Conservation (phyloP, 1,140 invertebrate genomes). For the Drosophila setifemur region DNA sequence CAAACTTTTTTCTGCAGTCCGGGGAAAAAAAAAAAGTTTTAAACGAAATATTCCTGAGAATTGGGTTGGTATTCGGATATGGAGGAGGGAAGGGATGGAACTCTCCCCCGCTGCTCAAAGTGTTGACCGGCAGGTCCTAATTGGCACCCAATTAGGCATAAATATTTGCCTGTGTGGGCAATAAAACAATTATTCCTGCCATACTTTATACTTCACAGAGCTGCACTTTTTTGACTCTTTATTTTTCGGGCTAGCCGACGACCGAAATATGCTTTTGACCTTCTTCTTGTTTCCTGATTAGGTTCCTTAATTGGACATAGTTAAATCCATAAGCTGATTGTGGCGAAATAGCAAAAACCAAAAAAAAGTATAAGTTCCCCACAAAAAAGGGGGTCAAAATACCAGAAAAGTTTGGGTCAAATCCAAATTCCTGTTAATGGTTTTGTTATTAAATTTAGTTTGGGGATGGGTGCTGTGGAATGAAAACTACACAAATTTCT, state of each 20-base stretch:
- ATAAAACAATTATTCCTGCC: conserved; percentile 45
- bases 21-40: conserved; percentile 32
- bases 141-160: conserved; percentile 55
- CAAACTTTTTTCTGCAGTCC: conserved; percentile 34
- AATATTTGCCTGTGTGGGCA: conserved; percentile 48
- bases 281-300: conserved; percentile 21
- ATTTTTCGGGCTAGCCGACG: neutral
- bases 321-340: conserved; percentile 47
- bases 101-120: too few species aligned
- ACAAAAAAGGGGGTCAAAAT: conserved; percentile 3
- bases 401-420: neutral
- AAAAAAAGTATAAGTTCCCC: conserved; percentile 5
- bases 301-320: conserved; percentile 44
- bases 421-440: neutral
- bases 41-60: conserved; percentile 20
- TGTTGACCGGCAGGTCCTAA: conserved; percentile 38
- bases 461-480: too few species aligned
- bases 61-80: neutral
- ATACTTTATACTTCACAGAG: conserved; percentile 13
- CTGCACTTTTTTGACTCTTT: conserved; percentile 32
- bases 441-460: neutral
- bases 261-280: conserved; percentile 21
- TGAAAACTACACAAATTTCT: too few species aligned
- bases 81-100: neutral
- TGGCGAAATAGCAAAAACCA: too few species aligned